phyloP scores from a whole-genome alignment of 2,113 vertebrate species.

The Leucosticte australis region DNA sequence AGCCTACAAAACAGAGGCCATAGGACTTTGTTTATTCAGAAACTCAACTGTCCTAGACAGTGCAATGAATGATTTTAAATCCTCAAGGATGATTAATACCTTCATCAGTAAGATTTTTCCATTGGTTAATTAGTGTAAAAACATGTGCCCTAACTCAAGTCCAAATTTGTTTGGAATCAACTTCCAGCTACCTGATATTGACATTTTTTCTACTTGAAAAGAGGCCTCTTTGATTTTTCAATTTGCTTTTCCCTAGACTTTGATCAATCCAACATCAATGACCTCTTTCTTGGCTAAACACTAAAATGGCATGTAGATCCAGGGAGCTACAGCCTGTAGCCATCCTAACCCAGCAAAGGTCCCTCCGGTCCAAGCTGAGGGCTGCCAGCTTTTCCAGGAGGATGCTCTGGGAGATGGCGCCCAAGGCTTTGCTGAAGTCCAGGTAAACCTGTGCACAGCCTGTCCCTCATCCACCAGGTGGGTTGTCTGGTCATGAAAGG shows the following conservation, averaged over 20 bases:
- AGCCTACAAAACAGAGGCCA: neutral
- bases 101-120: neutral
- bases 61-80: neutral
- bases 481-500: too few relatives aligned
- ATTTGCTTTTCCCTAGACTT: neutral
- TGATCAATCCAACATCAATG: neutral
- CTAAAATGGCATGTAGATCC: too few relatives aligned
- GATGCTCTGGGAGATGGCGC: fast-evolving
- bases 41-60: neutral
- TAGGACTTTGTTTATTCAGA: neutral
- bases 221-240: neutral
- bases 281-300: neutral
- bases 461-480: neutral
- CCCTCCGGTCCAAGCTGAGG: fast-evolving
- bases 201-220: neutral
- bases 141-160: neutral
- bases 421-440: neutral
- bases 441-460: neutral
- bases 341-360: neutral
- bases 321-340: too few relatives aligned
- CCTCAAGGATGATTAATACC: neutral
- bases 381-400: neutral
- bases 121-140: neutral
- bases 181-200: neutral
- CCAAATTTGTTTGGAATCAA: neutral